phyloP scores from a whole-genome alignment of 2,113 vertebrate species.

The Tragelaphus strepsiceros region DNA sequence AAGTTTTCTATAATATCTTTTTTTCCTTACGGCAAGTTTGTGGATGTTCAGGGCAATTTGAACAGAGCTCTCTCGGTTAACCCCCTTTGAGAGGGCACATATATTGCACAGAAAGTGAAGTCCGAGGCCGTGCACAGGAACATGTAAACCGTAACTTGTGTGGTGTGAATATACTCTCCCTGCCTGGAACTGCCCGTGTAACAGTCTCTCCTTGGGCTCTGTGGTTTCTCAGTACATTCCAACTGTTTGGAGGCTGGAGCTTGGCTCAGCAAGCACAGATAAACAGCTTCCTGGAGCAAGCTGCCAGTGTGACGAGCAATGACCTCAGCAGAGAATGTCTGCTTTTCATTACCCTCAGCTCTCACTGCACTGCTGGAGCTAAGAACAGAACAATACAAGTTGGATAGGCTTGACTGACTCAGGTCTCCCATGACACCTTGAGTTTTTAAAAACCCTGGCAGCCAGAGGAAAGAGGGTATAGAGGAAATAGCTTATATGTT shows the following conservation, averaged over 20 bases:
- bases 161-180: constrained; percentile 50
- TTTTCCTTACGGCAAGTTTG: background rate
- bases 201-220: constrained; percentile 50
- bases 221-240: constrained; percentile 68
- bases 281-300: constrained; percentile 65
- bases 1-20: background rate
- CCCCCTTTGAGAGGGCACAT: background rate
- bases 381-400: background rate
- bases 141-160: constrained; percentile 5
- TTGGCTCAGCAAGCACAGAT: constrained; percentile 69
- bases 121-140: constrained; percentile 1
- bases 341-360: constrained; percentile 34
- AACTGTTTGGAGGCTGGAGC: constrained; percentile 49
- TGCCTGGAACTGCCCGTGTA: constrained; percentile 33
- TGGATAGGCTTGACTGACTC: background rate
- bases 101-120: background rate
- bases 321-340: constrained; percentile 44
- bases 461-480: background rate
- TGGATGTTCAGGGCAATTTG: background rate
- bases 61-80: background rate
- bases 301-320: constrained; percentile 48
- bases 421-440: constrained; percentile 24
- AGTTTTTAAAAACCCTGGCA: background rate
- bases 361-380: background rate
- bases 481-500: background rate